A percentile compares a stretch with the other conserved stretches of the same genome.
Evolutionary conservation across 2,888 invertebrate genomes (phyloP).

Genomic region (Nezara viridula): DNA sequence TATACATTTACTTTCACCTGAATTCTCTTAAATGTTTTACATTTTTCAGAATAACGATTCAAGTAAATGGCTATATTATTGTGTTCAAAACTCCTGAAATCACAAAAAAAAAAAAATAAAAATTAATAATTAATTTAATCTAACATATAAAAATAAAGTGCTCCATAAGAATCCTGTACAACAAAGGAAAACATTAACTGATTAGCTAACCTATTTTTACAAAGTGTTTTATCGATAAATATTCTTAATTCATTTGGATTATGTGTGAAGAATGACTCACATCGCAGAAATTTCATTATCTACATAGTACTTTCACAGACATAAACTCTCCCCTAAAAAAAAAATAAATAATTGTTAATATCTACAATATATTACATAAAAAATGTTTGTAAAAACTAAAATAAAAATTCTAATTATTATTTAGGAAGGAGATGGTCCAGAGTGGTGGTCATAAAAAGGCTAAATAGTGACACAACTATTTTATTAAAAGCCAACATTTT

Average conservation of each 20-base stretch:
- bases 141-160: not conserved
- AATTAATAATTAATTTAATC: not conserved
- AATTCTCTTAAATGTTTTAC: not conserved
- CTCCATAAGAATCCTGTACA: too few relatives aligned
- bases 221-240: slow-evolving; percentile 12
- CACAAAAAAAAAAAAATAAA: slow-evolving; percentile 3
- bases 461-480: too few relatives aligned
- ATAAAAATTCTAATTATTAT: too few relatives aligned
- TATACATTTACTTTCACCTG: not conserved
- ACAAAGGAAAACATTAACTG: not conserved
- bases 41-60: not conserved
- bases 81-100: not conserved
- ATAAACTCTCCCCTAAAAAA: slow-evolving; percentile 9
- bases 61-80: not conserved
- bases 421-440: too few relatives aligned
- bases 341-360: not conserved
- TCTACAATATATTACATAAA: too few relatives aligned
- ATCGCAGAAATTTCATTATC: not conserved
- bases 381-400: too few relatives aligned
- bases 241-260: slow-evolving; percentile 13
- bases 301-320: not conserved
- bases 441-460: too few relatives aligned
- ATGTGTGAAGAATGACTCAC: not conserved
- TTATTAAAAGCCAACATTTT: too few relatives aligned
- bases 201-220: slow-evolving; percentile 19